Evolutionary conservation across 2,113 vertebrate species (phyloP), one percentile per base, ranked within the genome.

Genomic region (Tyrannus savana): DNA sequence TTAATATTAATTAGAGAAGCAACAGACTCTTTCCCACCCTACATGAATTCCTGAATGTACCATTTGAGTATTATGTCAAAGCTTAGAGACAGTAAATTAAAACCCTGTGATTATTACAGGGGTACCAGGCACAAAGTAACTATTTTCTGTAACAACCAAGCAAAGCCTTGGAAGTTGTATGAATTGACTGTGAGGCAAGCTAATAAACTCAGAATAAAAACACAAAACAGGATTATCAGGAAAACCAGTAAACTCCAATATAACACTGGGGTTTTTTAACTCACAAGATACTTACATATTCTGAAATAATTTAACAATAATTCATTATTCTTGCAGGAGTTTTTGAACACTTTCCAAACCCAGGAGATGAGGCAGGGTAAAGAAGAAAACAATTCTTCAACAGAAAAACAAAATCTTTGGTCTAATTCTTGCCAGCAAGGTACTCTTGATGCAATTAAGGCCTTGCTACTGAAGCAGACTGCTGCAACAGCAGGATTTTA

Each of bases 201-300:
- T 68, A 80, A 44, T 9, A 12, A 69, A 6, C 69, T 82, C 52
- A 79, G 47, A 75, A 75, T 8, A 18, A 88, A 88, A 81, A 79
- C n/a, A 44, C 4, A 37, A 27, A n/a, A 25, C 22, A 85, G 37
- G 24, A 76, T 63, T 68, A 71, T 39, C 37, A 52, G 33, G 41
- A 87, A 71, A 76, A 42, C 23, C 33, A 64, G 3, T 21, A 22
- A 59, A 80, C 25, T 59, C 47, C 37, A 80, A 50, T 37, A 52
- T 10, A 49, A 59, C 15, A 66, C 0, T 14, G 14, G 18, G 2
- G 0, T 0, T 12, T 50, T 49, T 39, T 62, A 4, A 19, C 10
- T 44, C 14, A 9, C 14, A 79, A 79, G 35, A 37, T 19, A 88
- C 16, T 41, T 56, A 39, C 6, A 7, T 75, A 50, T 44, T 76